Evolutionary conservation across 2,797 vertebrate genomes (phyloP), one percentile per base, ranked within the genome.

Genomic region (Fistularia commersonii): DNA sequence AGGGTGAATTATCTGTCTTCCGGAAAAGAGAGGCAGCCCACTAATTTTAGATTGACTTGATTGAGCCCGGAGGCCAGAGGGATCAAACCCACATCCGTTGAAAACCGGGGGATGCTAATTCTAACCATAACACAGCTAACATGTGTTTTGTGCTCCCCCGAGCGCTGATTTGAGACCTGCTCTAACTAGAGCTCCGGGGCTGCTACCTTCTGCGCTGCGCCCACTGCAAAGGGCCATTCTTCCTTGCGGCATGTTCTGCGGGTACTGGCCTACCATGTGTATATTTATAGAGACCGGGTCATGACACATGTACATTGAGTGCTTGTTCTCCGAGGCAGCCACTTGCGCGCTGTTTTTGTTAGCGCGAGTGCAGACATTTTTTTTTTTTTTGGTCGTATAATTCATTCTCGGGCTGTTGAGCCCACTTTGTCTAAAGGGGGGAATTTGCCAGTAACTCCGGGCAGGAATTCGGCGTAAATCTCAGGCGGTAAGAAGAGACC

Each of bases 11-110:
- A 85, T 89, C 83, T 75, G 71, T 80, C 83, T 90, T 90, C 85
- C 79, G 74, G 83, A 81, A 72, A 82, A 66, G 66, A 73, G 73
- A 73, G 67, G 72, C 77, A 77, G 80, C 76, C 78, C 76, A 80
- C 90, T 89, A 87, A 90, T 90, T 90, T 89, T 85, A 89, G 88
- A 85, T 72, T 64, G 83, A 86, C 81, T 85, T 89, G 85, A 89
- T 88, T 88, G 85, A 87, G 82, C 77, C 82, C 54, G 54, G 74
- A 81, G 83, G 87, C 83, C 82, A 66, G 57, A 66, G 75, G 85
- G 85, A 87, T 85, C 76, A 84, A 82, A 73, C 80, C 88, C 87
- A 90, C 87, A 90, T 91, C 89, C 86, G 81, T 62, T 72, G 69
- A 77, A 80, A 84, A 72, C 15, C 81, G 76, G 73, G 73, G 61